Conservation (phyloP, 2,797 vertebrate genomes). For the Arrhamphus sclerolepis region DNA sequence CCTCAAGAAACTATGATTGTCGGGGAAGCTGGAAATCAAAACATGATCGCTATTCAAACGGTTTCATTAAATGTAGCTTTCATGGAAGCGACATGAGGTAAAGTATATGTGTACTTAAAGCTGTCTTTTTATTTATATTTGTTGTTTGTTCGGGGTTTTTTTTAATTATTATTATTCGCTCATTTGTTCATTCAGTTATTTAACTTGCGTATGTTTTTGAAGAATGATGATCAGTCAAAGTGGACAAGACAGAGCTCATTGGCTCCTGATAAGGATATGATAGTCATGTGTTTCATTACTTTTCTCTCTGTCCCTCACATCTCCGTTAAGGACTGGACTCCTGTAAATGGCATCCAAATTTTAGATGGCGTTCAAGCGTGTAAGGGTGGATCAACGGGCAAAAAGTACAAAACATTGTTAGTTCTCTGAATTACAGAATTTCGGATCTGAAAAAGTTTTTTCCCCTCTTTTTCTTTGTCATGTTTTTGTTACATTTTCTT, state of each 20-base stretch:
- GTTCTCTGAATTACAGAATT: constrained; percentile 22
- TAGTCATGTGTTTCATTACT: constrained; percentile 51
- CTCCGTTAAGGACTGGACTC: constrained; percentile 50
- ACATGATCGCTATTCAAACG: constrained; percentile 57
- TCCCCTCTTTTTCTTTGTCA: constrained; percentile 10
- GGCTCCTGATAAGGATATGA: constrained; percentile 47
- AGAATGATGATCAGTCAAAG: constrained; percentile 48
- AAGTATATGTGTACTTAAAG: constrained; percentile 60
- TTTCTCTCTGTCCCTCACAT: constrained; percentile 25
- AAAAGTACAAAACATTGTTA: constrained; percentile 44
- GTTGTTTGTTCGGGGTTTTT: constrained; percentile 23
- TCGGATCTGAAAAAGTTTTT: constrained; percentile 46
- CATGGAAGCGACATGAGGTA: constrained; percentile 62
- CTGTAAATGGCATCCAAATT: constrained; percentile 62
- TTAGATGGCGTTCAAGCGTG: constrained; percentile 44
- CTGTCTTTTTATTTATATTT: constrained; percentile 50
- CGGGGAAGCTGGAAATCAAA: constrained; percentile 70
- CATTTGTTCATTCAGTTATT: constrained; percentile 53
- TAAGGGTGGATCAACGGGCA: constrained; percentile 45
- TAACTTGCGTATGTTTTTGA: constrained; percentile 40
- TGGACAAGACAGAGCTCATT: constrained; percentile 47
- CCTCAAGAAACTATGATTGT: constrained; percentile 82
- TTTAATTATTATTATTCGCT: constrained; percentile 26
- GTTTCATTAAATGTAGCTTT: constrained; percentile 72
- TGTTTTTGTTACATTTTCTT: constrained; percentile 25